Evolutionary conservation across 2,797 vertebrate genomes (phyloP).

Genomic region (Staurois parvus): DNA sequence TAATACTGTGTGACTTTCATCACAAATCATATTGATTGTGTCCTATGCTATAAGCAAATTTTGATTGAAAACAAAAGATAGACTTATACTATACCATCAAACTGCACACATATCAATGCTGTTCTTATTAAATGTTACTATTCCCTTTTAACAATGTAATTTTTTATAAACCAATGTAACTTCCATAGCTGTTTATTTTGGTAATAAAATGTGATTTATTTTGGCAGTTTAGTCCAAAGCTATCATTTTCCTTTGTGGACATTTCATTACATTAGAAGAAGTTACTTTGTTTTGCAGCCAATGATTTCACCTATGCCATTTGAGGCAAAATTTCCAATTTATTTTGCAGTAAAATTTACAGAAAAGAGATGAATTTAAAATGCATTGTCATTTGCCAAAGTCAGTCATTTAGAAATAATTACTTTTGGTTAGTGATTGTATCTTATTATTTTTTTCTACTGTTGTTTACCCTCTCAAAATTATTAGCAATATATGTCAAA

Average conservation of each 20-base stretch:
- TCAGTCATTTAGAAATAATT: background rate
- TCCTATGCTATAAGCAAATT: background rate
- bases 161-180: slow-evolving; percentile 25
- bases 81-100: background rate
- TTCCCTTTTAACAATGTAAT: slow-evolving; percentile 12
- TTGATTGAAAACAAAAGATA: slow-evolving; percentile 21
- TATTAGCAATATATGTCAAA: background rate
- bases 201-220: slow-evolving; percentile 32
- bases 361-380: background rate
- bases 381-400: background rate
- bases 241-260: slow-evolving; percentile 2
- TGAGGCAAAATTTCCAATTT: background rate
- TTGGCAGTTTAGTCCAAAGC: background rate
- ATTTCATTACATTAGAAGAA: background rate
- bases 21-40: background rate
- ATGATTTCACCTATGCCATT: background rate
- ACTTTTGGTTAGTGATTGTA: background rate
- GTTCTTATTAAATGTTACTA: slow-evolving; percentile 28
- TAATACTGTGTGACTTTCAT: background rate
- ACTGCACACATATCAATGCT: background rate
- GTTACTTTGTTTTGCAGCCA: background rate
- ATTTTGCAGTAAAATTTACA: background rate
- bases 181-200: slow-evolving; percentile 27
- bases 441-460: background rate
- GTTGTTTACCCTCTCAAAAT: background rate